These are phyloP conservation scores for Corythoichthys intestinalis DNA, from an alignment of 2,113 vertebrate genomes.

Conservation along the genomic window DNA sequence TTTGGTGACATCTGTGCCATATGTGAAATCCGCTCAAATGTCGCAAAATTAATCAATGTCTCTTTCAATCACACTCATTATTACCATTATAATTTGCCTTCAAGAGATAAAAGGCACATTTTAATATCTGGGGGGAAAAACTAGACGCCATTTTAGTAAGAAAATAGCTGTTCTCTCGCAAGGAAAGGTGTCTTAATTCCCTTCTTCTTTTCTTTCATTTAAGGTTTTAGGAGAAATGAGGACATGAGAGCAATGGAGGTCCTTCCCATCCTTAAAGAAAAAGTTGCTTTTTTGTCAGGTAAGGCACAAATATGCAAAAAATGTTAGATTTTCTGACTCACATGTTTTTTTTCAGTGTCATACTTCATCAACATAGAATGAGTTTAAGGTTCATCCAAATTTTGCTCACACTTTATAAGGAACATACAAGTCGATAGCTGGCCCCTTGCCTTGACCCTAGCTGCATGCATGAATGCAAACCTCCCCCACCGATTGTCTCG, in stretches of 20 bases:
- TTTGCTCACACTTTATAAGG: neutral
- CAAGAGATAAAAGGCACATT: neutral
- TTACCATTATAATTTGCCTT: conserved; percentile 29
- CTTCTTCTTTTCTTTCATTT: neutral
- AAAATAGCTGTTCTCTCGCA: neutral
- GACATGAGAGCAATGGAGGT: conserved; percentile 99
- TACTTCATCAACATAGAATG: neutral
- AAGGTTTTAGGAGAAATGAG: conserved; percentile 96
- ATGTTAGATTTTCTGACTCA: neutral
- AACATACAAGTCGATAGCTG: neutral
- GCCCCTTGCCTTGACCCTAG: conserved; percentile 14
- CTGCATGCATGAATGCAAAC: neutral
- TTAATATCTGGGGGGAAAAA: neutral
- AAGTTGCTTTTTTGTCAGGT: conserved; percentile 98
- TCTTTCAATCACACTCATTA: neutral
- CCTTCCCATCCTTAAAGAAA: conserved; percentile 96
- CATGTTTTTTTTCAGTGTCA: neutral
- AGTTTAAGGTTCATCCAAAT: neutral
- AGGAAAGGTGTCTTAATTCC: neutral
- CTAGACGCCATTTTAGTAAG: neutral
- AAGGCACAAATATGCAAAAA: conserved; percentile 23
- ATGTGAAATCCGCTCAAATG: too few relatives aligned
- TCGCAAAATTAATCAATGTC: neutral
- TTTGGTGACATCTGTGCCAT: too few relatives aligned
- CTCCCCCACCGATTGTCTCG: conserved; percentile 28